Evolutionary conservation across 1,140 invertebrate genomes (phyloP), one percentile per base, ranked within the genome.

Genomic region (Glomeris maerens): DNA sequence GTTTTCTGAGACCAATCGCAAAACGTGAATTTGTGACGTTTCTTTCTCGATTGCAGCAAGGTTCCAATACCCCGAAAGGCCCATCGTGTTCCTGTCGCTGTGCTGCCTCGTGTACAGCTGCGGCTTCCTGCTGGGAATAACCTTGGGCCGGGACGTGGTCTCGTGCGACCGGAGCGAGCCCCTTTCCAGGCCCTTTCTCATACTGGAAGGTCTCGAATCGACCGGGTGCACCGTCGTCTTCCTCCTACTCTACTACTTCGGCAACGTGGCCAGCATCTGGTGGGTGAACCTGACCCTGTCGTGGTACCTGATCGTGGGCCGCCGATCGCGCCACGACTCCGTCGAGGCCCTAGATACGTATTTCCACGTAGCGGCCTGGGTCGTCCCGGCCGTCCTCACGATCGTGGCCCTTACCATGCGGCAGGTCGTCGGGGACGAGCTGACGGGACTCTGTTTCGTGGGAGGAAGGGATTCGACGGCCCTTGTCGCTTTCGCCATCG

Each of bases 381-480:
- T 47, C 20, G 31, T 60, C 2, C 59, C 59, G 29, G 60, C 61
- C 3, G 20, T 60, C 17, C 57, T 61, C 47, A 67, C 62, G 10
- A 46, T 62, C 3, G 29, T 64, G 2, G 61, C 60, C 5, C 49
- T 66, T n/a, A 69, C 72, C 59, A 26, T 53, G 3, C 56, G 55
- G 17, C 54, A 49, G 36, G 55, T 82, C 1, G 74, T 76, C 2
- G 56, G 54, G 1, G 65, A 64, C 71, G 27, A 77, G 58, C 57
- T 77, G 21, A 73, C 70, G 14, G 74, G 72, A 20, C 57, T 74
- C 20, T 76, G 74, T 59, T 72, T 62, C 29, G 73, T 76, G 14
- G 74, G 74, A 14, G 66, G 66, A 56, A 66, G 68, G 52, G 64
- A 66, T 51, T 60, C 61, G 5, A 56, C 62, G 25, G 63, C 66